phyloP scores from a whole-genome alignment of 2,797 vertebrate species.

The Diceros bicornis region DNA sequence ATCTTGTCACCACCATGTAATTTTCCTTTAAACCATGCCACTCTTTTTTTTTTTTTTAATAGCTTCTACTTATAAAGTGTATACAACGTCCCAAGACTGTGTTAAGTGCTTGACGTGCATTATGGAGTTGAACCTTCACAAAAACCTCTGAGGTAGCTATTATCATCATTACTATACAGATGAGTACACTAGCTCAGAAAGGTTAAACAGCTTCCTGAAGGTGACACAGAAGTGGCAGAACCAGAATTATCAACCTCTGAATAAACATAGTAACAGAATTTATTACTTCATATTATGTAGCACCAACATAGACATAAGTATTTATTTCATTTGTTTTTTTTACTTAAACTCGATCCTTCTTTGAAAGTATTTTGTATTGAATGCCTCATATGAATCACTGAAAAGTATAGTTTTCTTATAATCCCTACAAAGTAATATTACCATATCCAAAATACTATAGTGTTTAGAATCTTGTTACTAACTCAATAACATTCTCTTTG shows the following conservation, averaged over 20 bases:
- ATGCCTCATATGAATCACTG: neutral
- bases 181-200: conserved; percentile 64
- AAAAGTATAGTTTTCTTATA: neutral
- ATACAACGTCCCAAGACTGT: neutral
- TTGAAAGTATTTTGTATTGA: conserved; percentile 42
- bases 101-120: neutral
- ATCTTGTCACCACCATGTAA: neutral
- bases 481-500: conserved; percentile 31
- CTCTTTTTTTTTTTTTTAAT: neutral
- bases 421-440: conserved; percentile 23
- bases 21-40: conserved; percentile 19
- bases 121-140: conserved; percentile 45
- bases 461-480: neutral
- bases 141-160: conserved; percentile 34
- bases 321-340: conserved; percentile 2
- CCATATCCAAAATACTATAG: neutral
- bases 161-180: conserved; percentile 9
- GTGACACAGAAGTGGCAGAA: conserved; percentile 10
- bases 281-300: conserved; percentile 25
- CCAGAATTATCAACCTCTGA: neutral
- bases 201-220: conserved; percentile 50
- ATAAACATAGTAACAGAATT: conserved; percentile 16
- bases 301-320: neutral
- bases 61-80: conserved; percentile 3
- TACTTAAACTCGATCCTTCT: neutral